These are phyloP conservation scores for Bradypodion pumilum DNA, from an alignment of 2,797 vertebrate species.

Conservation along the genomic window DNA sequence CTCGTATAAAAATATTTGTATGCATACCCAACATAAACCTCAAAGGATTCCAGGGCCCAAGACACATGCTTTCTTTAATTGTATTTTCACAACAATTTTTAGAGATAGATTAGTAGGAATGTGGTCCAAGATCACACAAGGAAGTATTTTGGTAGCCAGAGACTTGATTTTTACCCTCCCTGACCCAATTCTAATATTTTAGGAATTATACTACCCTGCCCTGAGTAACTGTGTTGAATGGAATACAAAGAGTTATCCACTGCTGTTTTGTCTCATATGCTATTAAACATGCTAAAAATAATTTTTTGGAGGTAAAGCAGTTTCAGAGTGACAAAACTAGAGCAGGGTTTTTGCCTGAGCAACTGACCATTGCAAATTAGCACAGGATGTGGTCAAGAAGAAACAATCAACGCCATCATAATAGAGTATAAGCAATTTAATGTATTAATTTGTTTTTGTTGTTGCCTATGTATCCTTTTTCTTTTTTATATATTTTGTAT, in stretches of 20 bases:
- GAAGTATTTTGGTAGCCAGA: background rate
- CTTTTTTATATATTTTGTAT: no score
- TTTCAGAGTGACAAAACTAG: background rate
- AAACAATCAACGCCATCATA: no score
- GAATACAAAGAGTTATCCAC: background rate
- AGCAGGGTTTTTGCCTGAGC: background rate
- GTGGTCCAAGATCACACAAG: background rate
- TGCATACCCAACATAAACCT: background rate
- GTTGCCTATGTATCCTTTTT: no score
- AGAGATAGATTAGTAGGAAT: background rate
- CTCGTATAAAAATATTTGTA: background rate
- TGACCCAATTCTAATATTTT: background rate
- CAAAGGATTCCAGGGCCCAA: background rate
- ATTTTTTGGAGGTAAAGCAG: background rate
- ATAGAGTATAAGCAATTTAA: no score
- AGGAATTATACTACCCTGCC: background rate
- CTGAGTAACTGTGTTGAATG: background rate
- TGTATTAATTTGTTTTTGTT: no score
- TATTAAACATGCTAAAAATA: background rate
- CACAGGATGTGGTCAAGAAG: background rate
- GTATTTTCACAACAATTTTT: background rate
- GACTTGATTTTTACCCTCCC: no score
- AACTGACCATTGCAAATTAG: constrained; percentile 21
- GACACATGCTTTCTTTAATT: background rate
- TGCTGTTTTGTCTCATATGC: background rate